Base-by-base conservation (phyloP, 2,113 vertebrate species). In the Ophiodon elongatus region DNA sequence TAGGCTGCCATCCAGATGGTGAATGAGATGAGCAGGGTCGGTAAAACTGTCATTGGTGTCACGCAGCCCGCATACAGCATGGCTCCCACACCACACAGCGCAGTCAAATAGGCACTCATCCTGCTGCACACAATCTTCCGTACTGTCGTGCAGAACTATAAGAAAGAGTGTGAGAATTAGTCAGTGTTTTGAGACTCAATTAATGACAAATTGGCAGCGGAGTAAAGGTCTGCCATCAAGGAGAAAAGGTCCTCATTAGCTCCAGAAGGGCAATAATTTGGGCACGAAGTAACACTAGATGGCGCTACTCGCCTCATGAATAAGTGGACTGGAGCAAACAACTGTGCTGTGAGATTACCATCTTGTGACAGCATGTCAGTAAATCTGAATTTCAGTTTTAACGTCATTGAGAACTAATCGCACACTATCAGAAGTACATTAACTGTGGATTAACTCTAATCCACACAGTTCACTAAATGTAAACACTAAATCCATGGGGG, bases 1-100 rank as follows among this genome's bases (percentile, higher is more conserved):
- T 73, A 96, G 14, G 96, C 94, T 0, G 96, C 95, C 96, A 96
- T 96, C 96, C 96, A 96, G 88, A 96, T 93, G 68, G 92, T 94
- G 87, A 95, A 95, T 1, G 96, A 91, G 80, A 95, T 11, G 25
- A 96, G 68, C 57, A 95, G 21, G 0, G 90, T 92, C 0, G 73
- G 72, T 17, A 95, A 33, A 27, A 93, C 52, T 3, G 79, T 91
- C 77, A 89, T 82, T 0, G 87, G 77, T 2, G 91, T 93, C 57
- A 91, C 45, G 1, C 88, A 91, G 29, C 92, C 93, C 66, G 93
- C 80, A 56, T 82, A 94, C 15, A 95, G 57, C 84, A 75, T 67
- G 43, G 52, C 47, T 43, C 76, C 91, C 2, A 88, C 14, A 0
- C 94, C 94, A 8, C 94, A 80, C 60, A 94, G 37, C 0, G 94